phyloP scores from a whole-genome alignment of 2,113 vertebrate species.

The Thamnophis sirtalis region DNA sequence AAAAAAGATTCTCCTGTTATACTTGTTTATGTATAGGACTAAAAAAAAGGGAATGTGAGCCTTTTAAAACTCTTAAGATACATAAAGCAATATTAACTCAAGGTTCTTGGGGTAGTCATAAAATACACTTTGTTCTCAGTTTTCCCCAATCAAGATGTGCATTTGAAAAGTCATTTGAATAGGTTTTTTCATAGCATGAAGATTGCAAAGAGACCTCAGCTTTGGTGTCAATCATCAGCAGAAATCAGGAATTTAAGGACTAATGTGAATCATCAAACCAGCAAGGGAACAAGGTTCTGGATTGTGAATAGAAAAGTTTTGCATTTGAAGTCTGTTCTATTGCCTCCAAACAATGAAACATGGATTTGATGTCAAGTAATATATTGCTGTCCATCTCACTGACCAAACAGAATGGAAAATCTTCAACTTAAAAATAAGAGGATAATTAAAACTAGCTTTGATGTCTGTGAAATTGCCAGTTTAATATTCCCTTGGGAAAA shows the following conservation, averaged over 20 bases:
- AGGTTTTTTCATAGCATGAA: neutral
- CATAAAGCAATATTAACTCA: neutral
- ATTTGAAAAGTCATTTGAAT: neutral
- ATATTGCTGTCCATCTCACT: neutral
- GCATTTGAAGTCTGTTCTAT: neutral
- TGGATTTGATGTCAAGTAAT: neutral
- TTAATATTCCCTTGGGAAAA: neutral
- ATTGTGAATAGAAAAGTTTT: conserved; percentile 37
- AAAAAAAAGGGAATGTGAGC: neutral
- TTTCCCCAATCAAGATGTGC: neutral
- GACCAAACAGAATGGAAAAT: conserved; percentile 26
- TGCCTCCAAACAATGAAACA: conserved; percentile 13
- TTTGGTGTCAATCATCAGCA: neutral
- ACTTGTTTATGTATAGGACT: neutral
- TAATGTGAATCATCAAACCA: conserved; percentile 5
- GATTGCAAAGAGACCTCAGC: neutral
- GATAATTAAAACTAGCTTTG: conserved; percentile 25
- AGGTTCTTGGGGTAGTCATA: conserved; percentile 5
- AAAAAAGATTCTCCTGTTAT: neutral
- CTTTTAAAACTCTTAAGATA: neutral
- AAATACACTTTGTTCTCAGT: neutral
- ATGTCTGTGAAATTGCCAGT: conserved; percentile 16
- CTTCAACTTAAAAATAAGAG: conserved; percentile 18
- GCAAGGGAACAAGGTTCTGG: conserved; percentile 14
- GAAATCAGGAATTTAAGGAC: neutral